Evolutionary conservation across 2,797 vertebrate genomes (phyloP), one percentile per base, ranked within the genome.

Genomic region (Artibeus jamaicensis): DNA sequence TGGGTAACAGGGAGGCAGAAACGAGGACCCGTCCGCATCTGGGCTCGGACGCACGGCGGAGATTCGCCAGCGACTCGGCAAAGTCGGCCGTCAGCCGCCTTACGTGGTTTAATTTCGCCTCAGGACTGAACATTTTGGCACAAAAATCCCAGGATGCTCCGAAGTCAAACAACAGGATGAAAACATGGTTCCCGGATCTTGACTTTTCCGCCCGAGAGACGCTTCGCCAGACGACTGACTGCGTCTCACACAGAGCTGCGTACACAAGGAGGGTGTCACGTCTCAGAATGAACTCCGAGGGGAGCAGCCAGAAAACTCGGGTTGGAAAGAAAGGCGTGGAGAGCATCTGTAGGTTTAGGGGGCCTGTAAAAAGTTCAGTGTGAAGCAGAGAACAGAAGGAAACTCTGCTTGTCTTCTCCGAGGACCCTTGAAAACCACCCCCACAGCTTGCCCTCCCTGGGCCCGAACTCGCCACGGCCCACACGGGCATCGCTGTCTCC

Each of bases 21-120:
- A 65, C 44, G 32, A 55, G 62, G 11, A 3, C 29, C 42, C 26
- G 12, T 14, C 21, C 32, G 26, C 6, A 8, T 55, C 73, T 81
- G 16, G 4, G 57, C 8, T 59, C 62, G 5, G 7, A 1, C 29
- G 3, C 29, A 44, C 12, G 2, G n/a, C 1, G 3, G n/a, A 12
- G 2, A 65, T 7, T 50, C 18, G 24, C 16, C 19, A 16, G 44
- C 3, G 19, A 19, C 11, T 70, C 53, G 9, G 21, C 26, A 8
- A 57, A 65, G 57, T 57, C 22, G 21, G 34, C 39, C 14, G 21
- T 55, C 2, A 44, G 21, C 29, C 5, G 32, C n/a, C 15, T 19
- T 76, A 6, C 11, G 0, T 9, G 19, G 86, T 37, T 79, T 59
- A 21, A 10, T 65, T 48, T 42, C n/a, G n/a, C 9, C 29, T 44